Percentiles rank a stretch among this genome's conserved stretches.
phyloP scores from a whole-genome alignment of 1,140 invertebrate genomes.

The Drosophila gunungcola region DNA sequence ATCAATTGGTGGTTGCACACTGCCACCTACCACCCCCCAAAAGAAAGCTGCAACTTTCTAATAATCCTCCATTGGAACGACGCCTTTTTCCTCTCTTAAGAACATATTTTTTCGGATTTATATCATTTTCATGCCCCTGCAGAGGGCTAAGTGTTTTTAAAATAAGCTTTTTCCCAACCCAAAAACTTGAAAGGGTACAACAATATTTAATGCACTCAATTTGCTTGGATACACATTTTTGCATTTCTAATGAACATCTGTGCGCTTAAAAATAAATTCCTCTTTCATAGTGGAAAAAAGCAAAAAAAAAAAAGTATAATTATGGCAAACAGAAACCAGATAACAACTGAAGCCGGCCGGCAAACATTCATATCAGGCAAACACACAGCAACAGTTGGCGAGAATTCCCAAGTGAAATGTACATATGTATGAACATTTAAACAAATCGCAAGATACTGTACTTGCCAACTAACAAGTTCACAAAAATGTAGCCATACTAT shows the following conservation, averaged over 20 bases:
- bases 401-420: conserved; percentile 2
- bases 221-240: conserved; percentile 34
- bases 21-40: conserved; percentile 10
- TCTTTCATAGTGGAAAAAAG: conserved; percentile 21
- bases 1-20: conserved; percentile 6
- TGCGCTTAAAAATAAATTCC: conserved; percentile 31
- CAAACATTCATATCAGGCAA: conserved; percentile 44
- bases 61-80: conserved; percentile 52
- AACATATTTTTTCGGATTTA: not conserved
- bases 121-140: not conserved
- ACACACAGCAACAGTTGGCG: conserved; percentile 13
- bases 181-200: not conserved
- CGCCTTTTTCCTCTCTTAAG: conserved; percentile 17
- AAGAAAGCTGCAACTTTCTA: conserved; percentile 64
- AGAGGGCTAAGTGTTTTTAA: not conserved
- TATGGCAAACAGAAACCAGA: conserved; percentile 16
- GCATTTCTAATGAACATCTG: conserved; percentile 23
- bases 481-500: conserved; percentile 8
- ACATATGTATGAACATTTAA: not conserved
- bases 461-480: conserved; percentile 8
- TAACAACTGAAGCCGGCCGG: conserved; percentile 33
- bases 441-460: not conserved
- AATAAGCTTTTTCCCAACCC: too few species aligned
- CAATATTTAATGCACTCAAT: conserved; percentile 1
- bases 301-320: not conserved